Conservation (phyloP, 1,140 invertebrate genomes). For the Liolophura sinensis region DNA sequence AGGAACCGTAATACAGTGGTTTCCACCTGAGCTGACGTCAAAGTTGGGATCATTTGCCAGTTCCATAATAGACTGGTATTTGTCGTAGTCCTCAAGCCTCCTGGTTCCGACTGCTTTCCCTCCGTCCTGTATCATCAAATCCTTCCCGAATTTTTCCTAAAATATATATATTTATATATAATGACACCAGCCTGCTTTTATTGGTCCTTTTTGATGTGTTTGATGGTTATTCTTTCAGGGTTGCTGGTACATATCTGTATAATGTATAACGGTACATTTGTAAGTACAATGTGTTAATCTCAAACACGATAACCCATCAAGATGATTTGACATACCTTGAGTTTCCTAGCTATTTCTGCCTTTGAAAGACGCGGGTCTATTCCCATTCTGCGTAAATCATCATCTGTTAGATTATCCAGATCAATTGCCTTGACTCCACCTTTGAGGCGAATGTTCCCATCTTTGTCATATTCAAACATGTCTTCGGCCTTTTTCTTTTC, state of each 20-base stretch:
- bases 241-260: too few relatives aligned
- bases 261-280: too few relatives aligned
- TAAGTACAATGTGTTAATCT: too few relatives aligned
- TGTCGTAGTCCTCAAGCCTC: conserved; percentile 45
- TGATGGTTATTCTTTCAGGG: too few relatives aligned
- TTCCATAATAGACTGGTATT: conserved; percentile 49
- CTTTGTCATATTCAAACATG: conserved; percentile 52
- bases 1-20: too few relatives aligned
- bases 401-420: conserved; percentile 50
- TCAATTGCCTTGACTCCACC: conserved; percentile 55
- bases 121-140: conserved; percentile 40
- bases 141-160: conserved; percentile 52
- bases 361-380: conserved; percentile 53
- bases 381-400: conserved; percentile 47
- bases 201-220: too few relatives aligned
- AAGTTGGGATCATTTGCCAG: conserved; percentile 55
- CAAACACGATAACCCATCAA: too few relatives aligned
- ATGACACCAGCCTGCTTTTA: too few relatives aligned
- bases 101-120: conserved; percentile 47
- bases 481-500: conserved; percentile 33
- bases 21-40: conserved; percentile 47
- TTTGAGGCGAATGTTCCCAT: conserved; percentile 47
- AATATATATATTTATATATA: background rate
- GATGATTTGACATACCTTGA: conserved; percentile 36
- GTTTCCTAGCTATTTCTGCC: conserved; percentile 49